phyloP scores from a whole-genome alignment of 2,113 vertebrate species.

The Microtus richardsoni region DNA sequence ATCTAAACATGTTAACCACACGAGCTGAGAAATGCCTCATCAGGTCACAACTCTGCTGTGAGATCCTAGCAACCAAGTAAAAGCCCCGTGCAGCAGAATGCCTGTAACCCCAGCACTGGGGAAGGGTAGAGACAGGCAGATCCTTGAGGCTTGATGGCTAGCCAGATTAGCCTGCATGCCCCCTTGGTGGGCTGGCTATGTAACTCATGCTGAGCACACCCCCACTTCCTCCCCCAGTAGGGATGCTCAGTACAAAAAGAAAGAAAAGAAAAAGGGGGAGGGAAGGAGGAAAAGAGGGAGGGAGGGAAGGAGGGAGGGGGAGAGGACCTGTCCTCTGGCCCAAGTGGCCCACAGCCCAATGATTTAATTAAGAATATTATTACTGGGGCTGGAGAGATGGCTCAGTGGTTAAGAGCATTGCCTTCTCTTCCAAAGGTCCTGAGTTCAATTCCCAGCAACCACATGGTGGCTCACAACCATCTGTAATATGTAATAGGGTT shows the following conservation, averaged over 20 bases:
- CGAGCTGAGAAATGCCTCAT: not conserved
- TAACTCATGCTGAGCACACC: not conserved
- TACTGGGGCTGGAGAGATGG: not conserved
- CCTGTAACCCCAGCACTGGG: not conserved
- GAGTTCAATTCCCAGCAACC: no score
- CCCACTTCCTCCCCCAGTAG: not conserved
- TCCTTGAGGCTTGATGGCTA: not conserved
- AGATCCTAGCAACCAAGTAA: not conserved
- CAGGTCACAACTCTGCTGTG: no score
- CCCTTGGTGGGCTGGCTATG: not conserved
- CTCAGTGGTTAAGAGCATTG: no score
- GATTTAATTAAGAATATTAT: not conserved
- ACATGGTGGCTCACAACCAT: no score
- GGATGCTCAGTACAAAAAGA: not conserved
- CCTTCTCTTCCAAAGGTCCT: no score
- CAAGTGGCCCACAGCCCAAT: not conserved
- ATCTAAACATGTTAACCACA: constrained; percentile 30
- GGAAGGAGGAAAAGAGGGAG: rapidly evolving
- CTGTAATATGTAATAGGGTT: no score
- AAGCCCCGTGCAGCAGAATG: not conserved
- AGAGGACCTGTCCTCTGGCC: not conserved
- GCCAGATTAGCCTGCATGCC: not conserved
- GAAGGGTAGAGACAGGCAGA: not conserved
- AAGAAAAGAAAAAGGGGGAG: not conserved
- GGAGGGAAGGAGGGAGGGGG: rapidly evolving